phyloP scores from a whole-genome alignment of 2,888 invertebrate genomes.

The Emesis russula region DNA sequence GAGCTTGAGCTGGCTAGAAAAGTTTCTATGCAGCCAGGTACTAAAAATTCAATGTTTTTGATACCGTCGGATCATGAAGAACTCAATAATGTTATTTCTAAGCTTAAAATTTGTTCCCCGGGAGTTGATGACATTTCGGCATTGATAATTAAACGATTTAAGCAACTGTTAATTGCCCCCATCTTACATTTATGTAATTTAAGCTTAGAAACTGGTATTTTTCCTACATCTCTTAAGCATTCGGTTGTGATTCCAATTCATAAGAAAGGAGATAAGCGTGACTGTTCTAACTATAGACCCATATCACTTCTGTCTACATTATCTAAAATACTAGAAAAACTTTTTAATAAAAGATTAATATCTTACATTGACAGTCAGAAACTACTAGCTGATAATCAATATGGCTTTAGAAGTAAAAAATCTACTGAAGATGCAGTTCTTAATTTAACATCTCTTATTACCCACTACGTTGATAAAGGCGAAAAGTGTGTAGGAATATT shows the following conservation, averaged over 20 bases:
- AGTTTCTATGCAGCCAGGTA: neutral
- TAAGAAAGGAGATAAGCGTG: slow-evolving; percentile 28
- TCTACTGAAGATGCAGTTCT: no score
- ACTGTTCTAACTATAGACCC: slow-evolving; percentile 39
- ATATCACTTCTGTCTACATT: neutral
- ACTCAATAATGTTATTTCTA: slow-evolving; percentile 7
- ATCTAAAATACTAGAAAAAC: neutral
- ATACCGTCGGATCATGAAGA: slow-evolving; percentile 23
- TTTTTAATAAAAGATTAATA: neutral
- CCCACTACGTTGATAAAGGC: neutral
- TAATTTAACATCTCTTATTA: neutral
- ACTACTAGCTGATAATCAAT: neutral
- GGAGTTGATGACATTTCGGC: slow-evolving; percentile 22
- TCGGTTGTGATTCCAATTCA: slow-evolving; percentile 27
- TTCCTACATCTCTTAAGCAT: slow-evolving; percentile 31
- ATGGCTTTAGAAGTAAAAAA: no score
- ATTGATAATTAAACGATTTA: slow-evolving; percentile 10
- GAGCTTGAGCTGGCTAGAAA: slow-evolving; percentile 29
- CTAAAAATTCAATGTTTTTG: slow-evolving; percentile 32
- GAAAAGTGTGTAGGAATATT: neutral
- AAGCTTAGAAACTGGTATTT: slow-evolving; percentile 26
- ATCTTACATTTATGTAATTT: slow-evolving; percentile 20
- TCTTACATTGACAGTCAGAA: neutral
- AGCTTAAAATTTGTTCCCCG: slow-evolving; percentile 15
- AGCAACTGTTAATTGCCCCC: neutral